Percentiles rank a stretch among this genome's conserved stretches.
Evolutionary conservation across 2,797 vertebrate species (phyloP).

Genomic region (Megaceryle alcyon): DNA sequence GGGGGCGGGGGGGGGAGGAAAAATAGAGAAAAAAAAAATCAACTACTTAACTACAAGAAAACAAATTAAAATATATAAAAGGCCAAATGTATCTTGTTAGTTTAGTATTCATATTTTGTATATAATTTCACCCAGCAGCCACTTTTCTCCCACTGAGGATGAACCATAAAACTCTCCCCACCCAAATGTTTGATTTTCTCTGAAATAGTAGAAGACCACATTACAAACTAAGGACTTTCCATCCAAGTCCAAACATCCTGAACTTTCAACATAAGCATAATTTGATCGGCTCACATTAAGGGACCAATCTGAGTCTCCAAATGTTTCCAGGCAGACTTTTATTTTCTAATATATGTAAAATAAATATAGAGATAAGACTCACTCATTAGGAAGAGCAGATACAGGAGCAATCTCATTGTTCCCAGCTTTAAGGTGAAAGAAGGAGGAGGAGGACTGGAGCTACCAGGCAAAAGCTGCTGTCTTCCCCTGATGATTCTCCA

Average conservation of each 20-base stretch:
- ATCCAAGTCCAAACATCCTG: not conserved
- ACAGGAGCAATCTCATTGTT: not conserved
- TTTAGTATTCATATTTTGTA: not conserved
- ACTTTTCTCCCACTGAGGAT: not conserved
- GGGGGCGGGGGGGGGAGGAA: too few species aligned
- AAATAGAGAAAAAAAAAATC: not conserved
- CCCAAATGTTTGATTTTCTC: not conserved
- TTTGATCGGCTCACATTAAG: not conserved
- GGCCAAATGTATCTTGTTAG: not conserved
- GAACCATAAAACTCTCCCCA: not conserved
- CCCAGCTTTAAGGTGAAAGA: not conserved
- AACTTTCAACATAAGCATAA: not conserved
- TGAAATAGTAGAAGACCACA: not conserved
- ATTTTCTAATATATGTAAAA: not conserved
- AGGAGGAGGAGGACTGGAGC: not conserved
- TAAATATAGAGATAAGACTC: not conserved
- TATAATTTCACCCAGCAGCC: not conserved
- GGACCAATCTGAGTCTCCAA: not conserved
- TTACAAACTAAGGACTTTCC: not conserved
- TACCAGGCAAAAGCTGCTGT: not conserved
- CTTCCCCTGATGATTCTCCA: not conserved
- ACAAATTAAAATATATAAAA: not conserved
- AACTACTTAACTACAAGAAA: not conserved
- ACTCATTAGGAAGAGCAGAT: not conserved
- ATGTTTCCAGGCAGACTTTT: not conserved